A percentile compares a stretch with the other conserved stretches of the same genome.
Conservation (phyloP, 1,140 invertebrate genomes). For the Zaprionus capensis region DNA sequence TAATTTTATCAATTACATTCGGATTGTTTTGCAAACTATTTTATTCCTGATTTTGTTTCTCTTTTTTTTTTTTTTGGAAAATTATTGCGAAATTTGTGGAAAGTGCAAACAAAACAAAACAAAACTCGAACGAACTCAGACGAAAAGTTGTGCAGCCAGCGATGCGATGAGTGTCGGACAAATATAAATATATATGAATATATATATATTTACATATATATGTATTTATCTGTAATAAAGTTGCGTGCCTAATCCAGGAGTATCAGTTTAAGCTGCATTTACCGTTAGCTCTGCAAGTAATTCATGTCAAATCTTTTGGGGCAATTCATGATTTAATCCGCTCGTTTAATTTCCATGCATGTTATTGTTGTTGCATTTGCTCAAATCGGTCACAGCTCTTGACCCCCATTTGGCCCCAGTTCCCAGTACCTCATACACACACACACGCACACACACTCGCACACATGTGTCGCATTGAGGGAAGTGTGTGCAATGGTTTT, state of each 20-base stretch:
- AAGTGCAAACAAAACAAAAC: background rate
- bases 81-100: background rate
- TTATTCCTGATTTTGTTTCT: too few relatives aligned
- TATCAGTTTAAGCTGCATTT: constrained; percentile 21
- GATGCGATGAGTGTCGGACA: background rate
- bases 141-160: background rate
- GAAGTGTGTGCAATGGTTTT: constrained; percentile 43
- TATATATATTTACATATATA: background rate
- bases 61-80: too few relatives aligned
- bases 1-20: too few relatives aligned
- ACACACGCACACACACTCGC: constrained; percentile 14
- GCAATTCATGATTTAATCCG: constrained; percentile 73
- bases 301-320: constrained; percentile 43
- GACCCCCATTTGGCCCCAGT: background rate
- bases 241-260: background rate
- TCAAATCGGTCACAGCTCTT: constrained; percentile 56
- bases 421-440: background rate
- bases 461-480: constrained; percentile 6
- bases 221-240: background rate
- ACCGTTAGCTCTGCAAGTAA: constrained; percentile 27
- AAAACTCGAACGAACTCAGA: background rate
- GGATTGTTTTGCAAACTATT: too few relatives aligned
- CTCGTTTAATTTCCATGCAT: constrained; percentile 67
- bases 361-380: constrained; percentile 22
- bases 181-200: background rate